Evolutionary conservation across 2,888 invertebrate genomes (phyloP).

Genomic region (Cyclophora punctaria): DNA sequence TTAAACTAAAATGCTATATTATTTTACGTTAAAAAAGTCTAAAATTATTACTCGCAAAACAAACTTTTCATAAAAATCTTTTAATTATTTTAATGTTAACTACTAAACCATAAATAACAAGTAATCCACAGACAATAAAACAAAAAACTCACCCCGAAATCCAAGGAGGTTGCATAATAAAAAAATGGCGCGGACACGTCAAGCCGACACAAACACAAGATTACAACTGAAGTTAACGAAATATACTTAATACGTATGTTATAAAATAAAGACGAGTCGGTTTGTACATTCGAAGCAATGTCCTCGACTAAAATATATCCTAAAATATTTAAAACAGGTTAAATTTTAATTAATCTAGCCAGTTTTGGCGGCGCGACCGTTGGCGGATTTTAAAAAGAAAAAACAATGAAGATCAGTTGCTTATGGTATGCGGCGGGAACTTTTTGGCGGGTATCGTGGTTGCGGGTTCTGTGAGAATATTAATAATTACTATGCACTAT

Average conservation of each 20-base stretch:
- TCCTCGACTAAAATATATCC: slow-evolving; percentile 33
- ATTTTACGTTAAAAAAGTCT: no score
- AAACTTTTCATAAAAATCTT: no score
- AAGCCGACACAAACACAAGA: slow-evolving; percentile 50
- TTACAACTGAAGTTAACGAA: slow-evolving; percentile 42
- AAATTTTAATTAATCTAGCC: slow-evolving; percentile 26
- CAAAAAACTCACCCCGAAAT: slow-evolving; percentile 16
- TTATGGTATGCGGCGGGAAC: slow-evolving; percentile 39
- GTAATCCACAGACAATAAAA: no score
- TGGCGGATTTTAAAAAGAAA: slow-evolving; percentile 62
- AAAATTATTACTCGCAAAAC: no score
- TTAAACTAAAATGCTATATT: no score
- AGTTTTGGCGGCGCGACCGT: slow-evolving; percentile 48
- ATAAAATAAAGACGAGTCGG: slow-evolving; percentile 15
- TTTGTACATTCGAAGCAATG: slow-evolving; percentile 23
- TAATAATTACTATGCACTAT: no score
- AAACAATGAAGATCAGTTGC: slow-evolving; percentile 41
- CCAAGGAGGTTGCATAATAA: slow-evolving; percentile 6
- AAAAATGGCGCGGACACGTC: slow-evolving; percentile 39
- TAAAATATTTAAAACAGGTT: slow-evolving; percentile 34
- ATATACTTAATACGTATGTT: slow-evolving; percentile 19
- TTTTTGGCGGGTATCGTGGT: slow-evolving; percentile 28
- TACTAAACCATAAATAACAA: no score
- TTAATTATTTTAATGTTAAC: no score
- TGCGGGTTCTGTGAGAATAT: slow-evolving; percentile 31